Evolutionary conservation across 2,888 invertebrate species (phyloP), one percentile per base, ranked within the genome.

Genomic region (Eupeodes luniger): DNA sequence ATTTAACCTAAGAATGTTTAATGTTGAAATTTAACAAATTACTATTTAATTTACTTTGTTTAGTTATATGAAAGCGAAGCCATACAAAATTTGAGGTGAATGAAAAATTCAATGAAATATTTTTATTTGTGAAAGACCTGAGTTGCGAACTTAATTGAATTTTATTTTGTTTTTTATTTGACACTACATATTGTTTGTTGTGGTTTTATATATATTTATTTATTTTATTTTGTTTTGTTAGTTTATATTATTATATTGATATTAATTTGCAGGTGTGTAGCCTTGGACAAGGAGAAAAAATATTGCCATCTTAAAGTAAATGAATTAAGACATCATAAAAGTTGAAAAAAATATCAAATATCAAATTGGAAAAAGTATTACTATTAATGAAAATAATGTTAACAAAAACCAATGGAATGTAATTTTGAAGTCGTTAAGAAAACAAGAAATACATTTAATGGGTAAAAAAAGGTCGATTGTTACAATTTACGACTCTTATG

Each of bases 51-150:
- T 27, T 74, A 57, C 47, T 34, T 36, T 16, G 78, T 19, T 67
- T 67, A 51, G 27, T 27, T 19, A 27, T 3, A 27, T 53, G 36
- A 81, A 66, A 67, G 74, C 4, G 74, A 66, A 67, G 74, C 4
- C 12, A 16, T 49, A 62, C 14, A 67, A 44, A 11, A 53, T 64
- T 27, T 67, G 4, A 14, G 27, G 40, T 36, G 40, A 44, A 27
- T 66, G 66, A 27, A 49, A 7, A 27, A n/a, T 36, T 53, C 53
- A 69, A 55, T 34, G 44, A 62, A 49, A 69, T 70, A 57, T 12
- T 5, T 9, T 53, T 9, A 0, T n/a, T n/a, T n/a, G n/a, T n/a
- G 75, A 85, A 85, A 85, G 85, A 81, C 59, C 62, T 85, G 19
- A 49, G 6, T 5, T 19, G 12, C 81, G 64, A 85, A 85, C 78